phyloP scores from a whole-genome alignment of 2,888 invertebrate genomes.

The Brassicogethes aeneus region DNA sequence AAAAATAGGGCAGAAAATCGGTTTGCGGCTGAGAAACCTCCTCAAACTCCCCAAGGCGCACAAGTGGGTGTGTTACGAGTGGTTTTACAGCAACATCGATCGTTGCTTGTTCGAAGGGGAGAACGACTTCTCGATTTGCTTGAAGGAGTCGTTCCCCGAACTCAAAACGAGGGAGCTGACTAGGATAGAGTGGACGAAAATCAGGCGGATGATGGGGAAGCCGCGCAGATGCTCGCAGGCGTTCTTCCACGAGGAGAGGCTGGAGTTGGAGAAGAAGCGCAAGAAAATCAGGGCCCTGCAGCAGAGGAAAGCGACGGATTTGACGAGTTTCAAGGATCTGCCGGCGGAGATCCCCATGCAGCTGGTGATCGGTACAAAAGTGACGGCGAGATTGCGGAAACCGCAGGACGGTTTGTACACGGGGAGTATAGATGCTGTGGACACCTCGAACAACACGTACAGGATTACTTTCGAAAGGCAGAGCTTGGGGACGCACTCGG shows the following conservation, averaged over 20 bases:
- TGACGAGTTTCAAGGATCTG: constrained; percentile 71
- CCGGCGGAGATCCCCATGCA: constrained; percentile 93
- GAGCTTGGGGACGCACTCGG: constrained; percentile 89
- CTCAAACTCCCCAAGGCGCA: constrained; percentile 97
- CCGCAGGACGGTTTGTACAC: constrained; percentile 95
- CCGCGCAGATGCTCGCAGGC: constrained; percentile 90
- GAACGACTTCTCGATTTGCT: constrained; percentile 91
- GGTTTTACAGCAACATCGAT: constrained; percentile 99
- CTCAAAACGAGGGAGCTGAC: constrained; percentile 76
- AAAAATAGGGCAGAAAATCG: constrained; percentile 82
- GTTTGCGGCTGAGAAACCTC: constrained; percentile 80
- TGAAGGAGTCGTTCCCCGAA: constrained; percentile 90
- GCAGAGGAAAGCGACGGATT: constrained; percentile 76
- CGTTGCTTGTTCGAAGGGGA: constrained; percentile 89
- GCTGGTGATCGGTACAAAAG: constrained; percentile 90
- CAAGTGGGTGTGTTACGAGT: constrained; percentile 99
- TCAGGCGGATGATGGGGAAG: constrained; percentile 93
- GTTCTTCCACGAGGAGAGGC: constrained; percentile 92
- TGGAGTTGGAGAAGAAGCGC: constrained; percentile 81
- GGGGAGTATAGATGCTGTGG: constrained; percentile 83
- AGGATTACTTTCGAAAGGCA: constrained; percentile 89
- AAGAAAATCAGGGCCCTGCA: constrained; percentile 88
- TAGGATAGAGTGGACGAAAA: constrained; percentile 90
- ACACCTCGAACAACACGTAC: constrained; percentile 89
- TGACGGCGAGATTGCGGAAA: constrained; percentile 78